phyloP scores from a whole-genome alignment of 2,888 invertebrate genomes.

The Steinernema hermaphroditum region DNA sequence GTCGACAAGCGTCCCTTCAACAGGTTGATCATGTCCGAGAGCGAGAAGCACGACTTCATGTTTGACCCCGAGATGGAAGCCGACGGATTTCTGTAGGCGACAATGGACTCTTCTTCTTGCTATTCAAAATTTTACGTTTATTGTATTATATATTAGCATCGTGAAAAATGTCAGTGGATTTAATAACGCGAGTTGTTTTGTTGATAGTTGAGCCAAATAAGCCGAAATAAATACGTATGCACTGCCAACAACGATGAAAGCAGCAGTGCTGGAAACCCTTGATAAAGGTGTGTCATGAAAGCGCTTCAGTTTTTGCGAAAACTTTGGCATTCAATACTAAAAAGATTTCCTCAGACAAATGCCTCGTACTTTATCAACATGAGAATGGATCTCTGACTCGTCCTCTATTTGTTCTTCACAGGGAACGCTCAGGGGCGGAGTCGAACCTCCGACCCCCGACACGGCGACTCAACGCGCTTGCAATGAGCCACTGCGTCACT shows the following conservation, averaged over 20 bases:
- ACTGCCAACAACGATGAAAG: constrained; percentile 1
- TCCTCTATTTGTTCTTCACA: no score
- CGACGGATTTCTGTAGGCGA: constrained; percentile 11
- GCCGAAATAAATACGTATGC: neutral
- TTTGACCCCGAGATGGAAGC: neutral
- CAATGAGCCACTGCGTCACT: no score
- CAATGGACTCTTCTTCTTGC: neutral
- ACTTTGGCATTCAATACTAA: no score
- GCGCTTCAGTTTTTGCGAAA: no score
- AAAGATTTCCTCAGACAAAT: no score
- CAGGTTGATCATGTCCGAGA: constrained; percentile 3
- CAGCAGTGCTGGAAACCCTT: no score
- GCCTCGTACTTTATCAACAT: no score
- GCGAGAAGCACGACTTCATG: neutral
- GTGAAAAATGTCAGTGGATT: constrained; percentile 9
- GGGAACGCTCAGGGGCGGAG: no score
- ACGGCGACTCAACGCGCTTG: no score
- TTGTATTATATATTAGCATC: constrained; percentile 2
- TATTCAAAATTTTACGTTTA: neutral
- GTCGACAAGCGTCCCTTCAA: neutral
- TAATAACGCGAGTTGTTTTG: constrained; percentile 10
- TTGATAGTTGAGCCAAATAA: neutral
- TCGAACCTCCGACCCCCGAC: no score
- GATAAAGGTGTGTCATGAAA: no score
- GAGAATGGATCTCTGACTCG: no score